Evolutionary conservation across 2,113 vertebrate genomes (phyloP).

Genomic region (Callorhinus ursinus): DNA sequence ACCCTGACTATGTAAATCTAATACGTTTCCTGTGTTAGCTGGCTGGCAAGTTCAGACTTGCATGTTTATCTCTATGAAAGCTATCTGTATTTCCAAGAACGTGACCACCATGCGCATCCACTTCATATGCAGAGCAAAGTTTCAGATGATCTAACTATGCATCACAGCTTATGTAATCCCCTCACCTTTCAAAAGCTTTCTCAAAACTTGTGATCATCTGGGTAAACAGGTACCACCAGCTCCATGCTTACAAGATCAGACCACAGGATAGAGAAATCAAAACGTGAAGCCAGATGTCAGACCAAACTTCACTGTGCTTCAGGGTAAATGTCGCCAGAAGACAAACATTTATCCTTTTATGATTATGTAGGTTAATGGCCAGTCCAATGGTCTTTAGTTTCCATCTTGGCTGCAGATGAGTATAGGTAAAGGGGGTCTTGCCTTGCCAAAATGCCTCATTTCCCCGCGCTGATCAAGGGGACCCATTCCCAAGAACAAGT

Average conservation of each 20-base stretch:
- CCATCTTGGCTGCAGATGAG: not conserved
- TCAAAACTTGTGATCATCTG: not conserved
- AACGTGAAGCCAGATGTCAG: not conserved
- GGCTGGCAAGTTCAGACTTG: not conserved
- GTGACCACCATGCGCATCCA: not conserved
- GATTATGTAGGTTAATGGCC: not conserved
- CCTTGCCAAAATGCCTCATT: not conserved
- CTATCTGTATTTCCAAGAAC: not conserved
- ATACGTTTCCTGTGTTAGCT: not conserved
- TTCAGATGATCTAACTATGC: not conserved
- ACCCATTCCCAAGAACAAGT: not conserved
- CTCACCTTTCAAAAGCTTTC: not conserved
- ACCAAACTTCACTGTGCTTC: not conserved
- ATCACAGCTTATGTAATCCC: not conserved
- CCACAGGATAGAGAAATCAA: not conserved
- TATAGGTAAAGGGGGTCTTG: not conserved
- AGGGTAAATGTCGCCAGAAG: not conserved
- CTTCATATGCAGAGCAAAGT: not conserved
- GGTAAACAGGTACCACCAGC: not conserved
- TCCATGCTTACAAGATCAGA: not conserved
- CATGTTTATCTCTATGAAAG: not conserved
- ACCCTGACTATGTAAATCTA: not conserved
- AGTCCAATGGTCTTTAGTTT: not conserved
- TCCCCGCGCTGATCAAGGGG: not conserved
- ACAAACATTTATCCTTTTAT: not conserved